These are phyloP conservation scores for Plemyria rubiginata DNA, from an alignment of 2,888 invertebrate genomes.

Conservation along the genomic window DNA sequence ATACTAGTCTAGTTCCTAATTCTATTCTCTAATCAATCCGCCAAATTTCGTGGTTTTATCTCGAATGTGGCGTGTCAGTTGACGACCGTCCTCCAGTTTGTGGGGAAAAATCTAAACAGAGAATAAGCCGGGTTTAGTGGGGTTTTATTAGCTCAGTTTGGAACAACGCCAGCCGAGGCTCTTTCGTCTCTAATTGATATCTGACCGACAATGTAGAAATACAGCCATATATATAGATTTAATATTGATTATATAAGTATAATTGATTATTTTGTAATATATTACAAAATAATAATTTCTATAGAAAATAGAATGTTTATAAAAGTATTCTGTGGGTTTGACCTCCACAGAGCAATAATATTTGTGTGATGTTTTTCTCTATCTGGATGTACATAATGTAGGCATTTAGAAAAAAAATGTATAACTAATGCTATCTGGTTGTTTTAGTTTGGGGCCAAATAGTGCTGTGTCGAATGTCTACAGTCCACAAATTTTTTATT, in stretches of 20 bases:
- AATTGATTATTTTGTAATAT: conserved; percentile 3
- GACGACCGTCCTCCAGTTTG: conserved; percentile 47
- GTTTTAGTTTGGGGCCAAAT: too few relatives aligned
- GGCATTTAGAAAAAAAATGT: too few relatives aligned
- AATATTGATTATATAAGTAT: conserved; percentile 21
- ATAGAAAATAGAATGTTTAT: too few relatives aligned
- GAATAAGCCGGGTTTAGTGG: conserved; percentile 73
- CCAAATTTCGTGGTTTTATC: conserved; percentile 55
- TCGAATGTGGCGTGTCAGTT: conserved; percentile 60
- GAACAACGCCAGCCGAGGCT: conserved; percentile 65
- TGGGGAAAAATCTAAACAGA: conserved; percentile 76
- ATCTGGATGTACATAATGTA: too few relatives aligned
- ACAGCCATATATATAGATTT: conserved; percentile 53
- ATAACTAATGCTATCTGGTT: too few relatives aligned
- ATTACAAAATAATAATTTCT: too few relatives aligned
- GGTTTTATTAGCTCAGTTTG: conserved; percentile 77
- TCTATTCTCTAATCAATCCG: conserved; percentile 46
- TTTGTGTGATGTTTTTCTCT: too few relatives aligned
- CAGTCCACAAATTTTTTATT: too few relatives aligned
- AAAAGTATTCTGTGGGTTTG: background rate
- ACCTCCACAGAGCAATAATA: too few relatives aligned
- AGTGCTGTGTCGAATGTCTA: too few relatives aligned
- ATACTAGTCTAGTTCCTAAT: conserved; percentile 45
- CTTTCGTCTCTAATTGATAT: conserved; percentile 78
- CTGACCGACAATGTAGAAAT: conserved; percentile 66